Evolutionary conservation across 2,797 vertebrate species (phyloP).

Genomic region (Tragopan temminckii): DNA sequence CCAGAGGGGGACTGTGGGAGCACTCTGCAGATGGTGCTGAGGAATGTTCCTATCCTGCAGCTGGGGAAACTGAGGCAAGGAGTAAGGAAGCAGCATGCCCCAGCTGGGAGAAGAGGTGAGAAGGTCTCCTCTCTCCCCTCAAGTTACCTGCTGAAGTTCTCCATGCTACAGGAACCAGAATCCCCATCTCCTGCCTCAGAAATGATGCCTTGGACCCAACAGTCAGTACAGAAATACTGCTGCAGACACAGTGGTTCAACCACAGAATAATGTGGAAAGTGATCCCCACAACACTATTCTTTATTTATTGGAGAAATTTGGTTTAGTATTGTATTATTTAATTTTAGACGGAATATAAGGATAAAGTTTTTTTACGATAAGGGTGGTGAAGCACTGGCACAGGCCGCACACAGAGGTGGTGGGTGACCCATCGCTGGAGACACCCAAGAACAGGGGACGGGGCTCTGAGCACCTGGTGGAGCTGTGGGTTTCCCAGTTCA

Average conservation of each 20-base stretch:
- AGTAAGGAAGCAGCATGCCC: not conserved
- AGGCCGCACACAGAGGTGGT: too few relatives aligned
- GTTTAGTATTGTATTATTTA: not conserved
- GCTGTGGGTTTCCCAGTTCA: too few relatives aligned
- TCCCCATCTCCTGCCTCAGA: not conserved
- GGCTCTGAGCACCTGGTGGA: too few relatives aligned
- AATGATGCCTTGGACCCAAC: not conserved
- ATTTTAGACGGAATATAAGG: too few relatives aligned
- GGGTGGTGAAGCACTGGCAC: too few relatives aligned
- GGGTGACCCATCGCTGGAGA: too few relatives aligned
- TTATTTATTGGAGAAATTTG: not conserved
- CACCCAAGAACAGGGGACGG: too few relatives aligned
- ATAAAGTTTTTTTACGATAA: too few relatives aligned
- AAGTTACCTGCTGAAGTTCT: not conserved
- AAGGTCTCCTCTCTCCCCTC: not conserved
- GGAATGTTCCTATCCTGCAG: not conserved
- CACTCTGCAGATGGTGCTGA: not conserved
- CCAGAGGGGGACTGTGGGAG: not conserved
- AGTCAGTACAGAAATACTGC: not conserved
- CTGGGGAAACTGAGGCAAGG: constrained; percentile 56
- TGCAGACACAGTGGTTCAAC: not conserved
- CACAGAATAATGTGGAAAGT: rapidly evolving
- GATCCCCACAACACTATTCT: not conserved
- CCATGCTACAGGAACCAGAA: not conserved
- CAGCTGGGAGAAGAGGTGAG: not conserved